phyloP scores from a whole-genome alignment of 2,888 invertebrate species.

The Abscondita cerata region DNA sequence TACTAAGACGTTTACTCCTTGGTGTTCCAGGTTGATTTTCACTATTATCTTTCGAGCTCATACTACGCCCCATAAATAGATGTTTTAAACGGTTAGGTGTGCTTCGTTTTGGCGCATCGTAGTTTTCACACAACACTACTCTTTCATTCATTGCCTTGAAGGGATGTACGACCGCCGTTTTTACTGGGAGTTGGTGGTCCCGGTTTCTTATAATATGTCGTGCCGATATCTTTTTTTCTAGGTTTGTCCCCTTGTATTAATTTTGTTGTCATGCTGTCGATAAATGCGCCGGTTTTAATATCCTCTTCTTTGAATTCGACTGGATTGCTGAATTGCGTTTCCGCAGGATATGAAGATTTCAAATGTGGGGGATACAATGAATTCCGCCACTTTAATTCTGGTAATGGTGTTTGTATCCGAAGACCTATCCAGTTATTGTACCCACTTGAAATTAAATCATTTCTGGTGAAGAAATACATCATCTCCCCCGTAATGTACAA shows the following conservation, averaged over 20 bases:
- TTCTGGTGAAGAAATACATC: too few species aligned
- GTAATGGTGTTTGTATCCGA: too few species aligned
- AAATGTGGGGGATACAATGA: slow-evolving; percentile 85
- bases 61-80: slow-evolving; percentile 63
- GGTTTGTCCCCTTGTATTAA: slow-evolving; percentile 59
- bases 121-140: slow-evolving; percentile 64
- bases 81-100: slow-evolving; percentile 72
- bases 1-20: slow-evolving; percentile 61
- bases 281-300: too few species aligned
- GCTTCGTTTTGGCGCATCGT: slow-evolving; percentile 61
- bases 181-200: slow-evolving; percentile 89
- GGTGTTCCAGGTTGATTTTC: slow-evolving; percentile 59
- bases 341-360: slow-evolving; percentile 84
- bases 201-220: slow-evolving; percentile 82
- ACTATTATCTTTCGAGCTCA: slow-evolving; percentile 51
- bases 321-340: slow-evolving; percentile 72
- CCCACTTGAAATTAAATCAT: too few species aligned
- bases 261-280: slow-evolving; percentile 54
- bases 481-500: too few species aligned
- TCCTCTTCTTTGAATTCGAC: slow-evolving; percentile 68
- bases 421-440: too few species aligned
- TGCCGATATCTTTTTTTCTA: slow-evolving; percentile 66
- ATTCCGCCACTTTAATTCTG: slow-evolving; percentile 80
- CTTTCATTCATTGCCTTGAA: slow-evolving; percentile 68
- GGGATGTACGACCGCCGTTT: slow-evolving; percentile 74